Percentiles rank a stretch among this genome's conserved stretches.
Evolutionary conservation across 2,797 vertebrate species (phyloP).

Genomic region (Dendrocincla tyrannina): DNA sequence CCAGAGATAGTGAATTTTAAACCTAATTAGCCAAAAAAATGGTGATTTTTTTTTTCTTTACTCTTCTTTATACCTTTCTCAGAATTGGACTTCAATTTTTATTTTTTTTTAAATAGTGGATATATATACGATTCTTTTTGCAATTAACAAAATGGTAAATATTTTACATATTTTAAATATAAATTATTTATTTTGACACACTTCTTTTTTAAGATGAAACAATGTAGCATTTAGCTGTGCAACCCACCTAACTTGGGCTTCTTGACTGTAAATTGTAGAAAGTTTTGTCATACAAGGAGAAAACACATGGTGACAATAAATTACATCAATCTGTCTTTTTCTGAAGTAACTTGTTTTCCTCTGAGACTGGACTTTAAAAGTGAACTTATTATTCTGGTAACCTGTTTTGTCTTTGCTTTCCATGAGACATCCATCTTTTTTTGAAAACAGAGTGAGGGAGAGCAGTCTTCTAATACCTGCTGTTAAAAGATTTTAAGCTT

Average conservation of each 20-base stretch:
- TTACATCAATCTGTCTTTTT: neutral
- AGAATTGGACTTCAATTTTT: neutral
- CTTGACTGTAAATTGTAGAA: neutral
- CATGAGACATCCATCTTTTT: neutral
- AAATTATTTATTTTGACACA: neutral
- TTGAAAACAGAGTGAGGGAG: neutral
- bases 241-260: neutral
- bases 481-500: neutral
- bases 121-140: neutral
- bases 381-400: neutral
- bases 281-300: neutral
- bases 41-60: neutral
- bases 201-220: neutral
- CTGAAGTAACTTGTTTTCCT: neutral
- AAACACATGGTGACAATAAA: neutral
- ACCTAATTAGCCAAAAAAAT: neutral
- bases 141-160: neutral
- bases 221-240: neutral
- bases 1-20: neutral
- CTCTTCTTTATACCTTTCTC: neutral
- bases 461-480: neutral
- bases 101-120: neutral
- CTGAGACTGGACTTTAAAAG: neutral
- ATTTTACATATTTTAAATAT: neutral
- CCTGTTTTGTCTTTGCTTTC: neutral